These are phyloP conservation scores for Pelvicachromis taeniatus DNA, from an alignment of 2,113 vertebrate genomes.

Conservation along the genomic window DNA sequence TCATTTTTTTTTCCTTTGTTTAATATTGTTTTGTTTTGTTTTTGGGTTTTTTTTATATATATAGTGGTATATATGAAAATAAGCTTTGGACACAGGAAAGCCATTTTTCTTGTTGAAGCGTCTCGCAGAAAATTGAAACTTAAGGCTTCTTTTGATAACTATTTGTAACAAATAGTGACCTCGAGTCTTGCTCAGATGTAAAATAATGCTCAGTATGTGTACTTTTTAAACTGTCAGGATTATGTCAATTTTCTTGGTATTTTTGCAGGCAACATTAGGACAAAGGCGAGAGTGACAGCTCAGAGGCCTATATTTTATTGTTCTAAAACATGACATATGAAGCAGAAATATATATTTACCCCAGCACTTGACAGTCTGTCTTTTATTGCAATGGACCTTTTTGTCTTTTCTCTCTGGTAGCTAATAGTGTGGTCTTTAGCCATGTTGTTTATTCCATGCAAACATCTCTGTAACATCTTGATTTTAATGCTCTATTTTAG, in stretches of 20 bases:
- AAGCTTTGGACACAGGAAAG: conserved; percentile 81
- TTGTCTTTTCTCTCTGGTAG: conserved; percentile 78
- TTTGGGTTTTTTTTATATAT: conserved; percentile 55
- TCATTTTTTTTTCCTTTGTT: conserved; percentile 43
- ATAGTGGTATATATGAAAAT: conserved; percentile 85
- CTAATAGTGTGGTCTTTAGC: conserved; percentile 77
- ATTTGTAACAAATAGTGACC: conserved; percentile 84
- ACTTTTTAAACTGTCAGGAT: conserved; percentile 76
- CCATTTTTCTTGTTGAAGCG: conserved; percentile 75
- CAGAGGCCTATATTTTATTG: conserved; percentile 82
- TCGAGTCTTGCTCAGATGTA: conserved; percentile 79
- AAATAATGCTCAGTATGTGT: conserved; percentile 76
- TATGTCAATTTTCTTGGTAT: conserved; percentile 77
- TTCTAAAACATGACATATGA: conserved; percentile 78
- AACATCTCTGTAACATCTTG: conserved; percentile 78
- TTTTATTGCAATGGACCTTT: conserved; percentile 78
- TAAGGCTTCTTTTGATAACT: conserved; percentile 83
- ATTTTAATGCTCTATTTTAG: conserved; percentile 74
- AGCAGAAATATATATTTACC: conserved; percentile 83
- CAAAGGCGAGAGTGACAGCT: conserved; percentile 71
- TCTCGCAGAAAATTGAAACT: conserved; percentile 77
- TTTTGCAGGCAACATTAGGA: conserved; percentile 79
- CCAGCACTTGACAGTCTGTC: conserved; percentile 82
- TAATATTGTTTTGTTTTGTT: conserved; percentile 48
- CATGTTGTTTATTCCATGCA: conserved; percentile 80